phyloP scores from a whole-genome alignment of 2,888 invertebrate genomes.

The Leptinotarsa haldemani region DNA sequence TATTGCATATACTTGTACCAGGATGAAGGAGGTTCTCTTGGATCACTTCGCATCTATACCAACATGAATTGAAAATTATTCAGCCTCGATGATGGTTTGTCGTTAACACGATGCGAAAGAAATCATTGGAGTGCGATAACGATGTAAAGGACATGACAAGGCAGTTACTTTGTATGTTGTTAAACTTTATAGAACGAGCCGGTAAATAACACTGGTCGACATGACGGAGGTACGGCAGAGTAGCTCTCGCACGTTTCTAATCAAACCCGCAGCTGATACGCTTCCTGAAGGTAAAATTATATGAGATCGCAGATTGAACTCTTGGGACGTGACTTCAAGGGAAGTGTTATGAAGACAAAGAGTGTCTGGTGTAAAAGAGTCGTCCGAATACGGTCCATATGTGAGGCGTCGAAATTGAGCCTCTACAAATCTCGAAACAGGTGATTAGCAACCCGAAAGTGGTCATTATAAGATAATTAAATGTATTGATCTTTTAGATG shows the following conservation, averaged over 20 bases:
- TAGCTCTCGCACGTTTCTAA: conserved; percentile 25
- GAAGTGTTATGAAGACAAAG: no score
- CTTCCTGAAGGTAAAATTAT: conserved; percentile 15
- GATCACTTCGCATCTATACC: no score
- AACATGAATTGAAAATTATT: no score
- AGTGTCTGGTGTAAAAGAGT: no score
- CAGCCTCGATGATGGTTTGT: background rate
- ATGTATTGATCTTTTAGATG: no score
- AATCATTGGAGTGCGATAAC: conserved; percentile 35
- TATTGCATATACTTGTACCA: no score
- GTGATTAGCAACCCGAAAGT: no score
- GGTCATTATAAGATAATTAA: no score
- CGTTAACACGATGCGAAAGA: conserved; percentile 16
- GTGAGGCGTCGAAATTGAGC: no score
- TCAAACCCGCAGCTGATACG: conserved; percentile 15
- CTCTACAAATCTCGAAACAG: no score
- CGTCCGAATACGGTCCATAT: no score
- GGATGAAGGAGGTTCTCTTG: no score
- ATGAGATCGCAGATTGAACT: conserved; percentile 18
- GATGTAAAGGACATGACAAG: conserved; percentile 42
- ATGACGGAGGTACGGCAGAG: background rate
- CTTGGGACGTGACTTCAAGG: conserved; percentile 18
- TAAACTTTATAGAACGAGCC: conserved; percentile 45
- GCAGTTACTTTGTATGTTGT: conserved; percentile 47
- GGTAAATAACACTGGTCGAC: conserved; percentile 43